These are phyloP conservation scores for Drosophila nikananu DNA, from an alignment of 1,140 invertebrate species.

Conservation along the genomic window DNA sequence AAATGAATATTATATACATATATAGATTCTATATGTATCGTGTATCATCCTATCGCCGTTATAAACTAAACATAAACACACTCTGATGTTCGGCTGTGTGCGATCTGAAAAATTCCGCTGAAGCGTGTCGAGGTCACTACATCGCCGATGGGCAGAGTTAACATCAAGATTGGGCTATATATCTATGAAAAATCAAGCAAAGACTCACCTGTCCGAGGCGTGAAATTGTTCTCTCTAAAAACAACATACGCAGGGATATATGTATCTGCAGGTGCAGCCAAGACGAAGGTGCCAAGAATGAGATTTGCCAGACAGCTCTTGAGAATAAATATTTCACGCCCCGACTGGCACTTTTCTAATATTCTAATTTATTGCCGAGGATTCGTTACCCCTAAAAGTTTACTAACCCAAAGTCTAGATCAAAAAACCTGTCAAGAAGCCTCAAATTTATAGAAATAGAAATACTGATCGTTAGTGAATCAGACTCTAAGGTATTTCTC, in stretches of 20 bases:
- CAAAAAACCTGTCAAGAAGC: background rate
- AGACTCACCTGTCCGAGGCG: constrained; percentile 36
- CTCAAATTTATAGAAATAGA: background rate
- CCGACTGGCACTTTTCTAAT: constrained; percentile 8
- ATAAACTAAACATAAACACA: constrained; percentile 52
- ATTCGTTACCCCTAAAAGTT: background rate
- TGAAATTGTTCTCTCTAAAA: constrained; percentile 32
- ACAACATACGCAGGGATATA: background rate
- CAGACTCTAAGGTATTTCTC: background rate
- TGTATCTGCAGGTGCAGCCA: constrained; percentile 37
- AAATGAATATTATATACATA: constrained; percentile 42
- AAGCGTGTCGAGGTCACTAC: constrained; percentile 68
- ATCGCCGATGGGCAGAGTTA: constrained; percentile 32
- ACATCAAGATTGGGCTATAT: constrained; percentile 13
- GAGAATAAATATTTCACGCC: constrained; percentile 30
- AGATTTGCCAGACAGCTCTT: constrained; percentile 16
- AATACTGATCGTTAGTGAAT: background rate
- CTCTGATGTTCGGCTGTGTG: constrained; percentile 35
- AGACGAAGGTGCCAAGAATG: constrained; percentile 12
- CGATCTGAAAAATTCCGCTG: constrained; percentile 62
- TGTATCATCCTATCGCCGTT: constrained; percentile 28
- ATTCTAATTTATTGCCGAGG: constrained; percentile 33
- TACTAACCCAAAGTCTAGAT: background rate
- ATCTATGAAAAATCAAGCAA: constrained; percentile 1
- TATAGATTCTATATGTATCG: constrained; percentile 34